Conservation (phyloP, 2,113 vertebrate species). For the Ascaphus truei region DNA sequence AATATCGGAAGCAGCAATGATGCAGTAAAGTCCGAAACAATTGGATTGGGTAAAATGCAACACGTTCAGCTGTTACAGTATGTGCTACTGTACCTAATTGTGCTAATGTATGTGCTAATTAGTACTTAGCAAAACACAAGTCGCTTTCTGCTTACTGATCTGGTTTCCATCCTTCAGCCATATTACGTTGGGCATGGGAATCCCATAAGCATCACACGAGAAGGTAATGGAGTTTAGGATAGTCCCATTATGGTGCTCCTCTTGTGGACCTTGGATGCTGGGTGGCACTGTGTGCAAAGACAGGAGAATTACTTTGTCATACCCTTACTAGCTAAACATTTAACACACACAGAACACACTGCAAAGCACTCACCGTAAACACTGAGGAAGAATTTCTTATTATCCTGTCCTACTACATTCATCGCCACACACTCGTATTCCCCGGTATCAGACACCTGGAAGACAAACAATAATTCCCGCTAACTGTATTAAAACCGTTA, state of each 20-base stretch:
- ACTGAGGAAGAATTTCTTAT: conserved; percentile 93
- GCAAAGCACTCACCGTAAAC: conserved; percentile 75
- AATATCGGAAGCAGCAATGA: too few species aligned
- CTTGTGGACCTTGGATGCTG: conserved; percentile 75
- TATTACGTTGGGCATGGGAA: conserved; percentile 79
- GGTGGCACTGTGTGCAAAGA: conserved; percentile 75
- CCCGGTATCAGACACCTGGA: conserved; percentile 90
- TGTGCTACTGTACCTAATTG: too few species aligned
- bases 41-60: too few species aligned
- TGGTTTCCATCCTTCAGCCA: conserved; percentile 87
- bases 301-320: background rate
- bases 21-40: background rate
- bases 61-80: too few species aligned
- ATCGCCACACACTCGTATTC: conserved; percentile 92
- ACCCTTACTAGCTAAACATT: background rate
- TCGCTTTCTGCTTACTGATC: conserved; percentile 65
- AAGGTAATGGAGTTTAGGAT: conserved; percentile 81
- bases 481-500: too few species aligned
- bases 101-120: too few species aligned
- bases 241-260: conserved; percentile 72
- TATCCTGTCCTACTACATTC: conserved; percentile 88
- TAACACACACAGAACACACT: background rate
- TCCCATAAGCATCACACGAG: conserved; percentile 84
- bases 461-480: conserved; percentile 47
- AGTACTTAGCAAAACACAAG: background rate